Evolutionary conservation across 2,888 invertebrate genomes (phyloP), one percentile per base, ranked within the genome.

Genomic region (Lissonota sp.): DNA sequence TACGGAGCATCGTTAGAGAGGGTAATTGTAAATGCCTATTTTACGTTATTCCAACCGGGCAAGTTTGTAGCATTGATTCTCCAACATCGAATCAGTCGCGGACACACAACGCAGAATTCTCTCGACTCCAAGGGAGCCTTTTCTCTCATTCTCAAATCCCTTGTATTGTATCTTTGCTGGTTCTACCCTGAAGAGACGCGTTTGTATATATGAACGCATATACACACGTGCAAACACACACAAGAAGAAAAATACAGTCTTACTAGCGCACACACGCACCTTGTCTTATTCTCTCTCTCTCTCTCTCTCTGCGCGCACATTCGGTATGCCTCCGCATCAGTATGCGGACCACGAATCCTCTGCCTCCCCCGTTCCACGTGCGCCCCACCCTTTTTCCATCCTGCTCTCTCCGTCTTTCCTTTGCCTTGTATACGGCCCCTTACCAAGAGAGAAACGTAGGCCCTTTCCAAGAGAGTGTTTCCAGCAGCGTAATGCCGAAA

Each of bases 401-500:
- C 75, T 75, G 74, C 84, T 80, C 84, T 26, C 26, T 62, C 69
- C 66, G 84, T 83, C 81, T 82, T 80, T 80, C 80, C 74, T 85
- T 80, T 78, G 62, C 70, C 69, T 83, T 69, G 79, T 83, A 79
- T 76, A 73, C 82, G 73, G 67, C 72, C 74, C 60, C 79, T 49
- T 72, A 84, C 84, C 85, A 26, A 26, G 83, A 86, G 86, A 86
- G 88, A 89, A 91, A 90, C 90, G 90, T 90, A 90, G 91, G 90
- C 90, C 87, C 89, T 90, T 91, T 91, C 88, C 75, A 73, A 87
- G 90, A 90, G 91, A 90, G 89, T 91, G 90, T 91, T 91, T 91
- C 91, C 90, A 89, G 87, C 88, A 91, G 86, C 88, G 92, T 91
- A 91, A 92, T 91, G 89, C 90, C 90, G 91, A 92, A 91, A 90